Evolutionary conservation across 2,113 vertebrate genomes (phyloP).

Genomic region (Pachyramphus minor): DNA sequence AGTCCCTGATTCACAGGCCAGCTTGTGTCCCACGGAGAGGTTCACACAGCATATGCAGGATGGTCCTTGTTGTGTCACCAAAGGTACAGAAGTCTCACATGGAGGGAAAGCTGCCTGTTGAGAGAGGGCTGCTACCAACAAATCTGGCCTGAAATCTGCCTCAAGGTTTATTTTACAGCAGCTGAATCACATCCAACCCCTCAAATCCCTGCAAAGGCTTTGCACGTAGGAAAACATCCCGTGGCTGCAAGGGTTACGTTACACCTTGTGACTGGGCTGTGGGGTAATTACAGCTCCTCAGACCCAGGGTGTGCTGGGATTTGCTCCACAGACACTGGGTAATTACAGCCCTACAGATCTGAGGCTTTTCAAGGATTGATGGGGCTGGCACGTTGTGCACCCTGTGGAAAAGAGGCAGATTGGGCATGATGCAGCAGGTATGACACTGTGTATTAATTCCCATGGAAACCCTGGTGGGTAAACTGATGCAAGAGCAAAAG

Average conservation of each 20-base stretch:
- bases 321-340: neutral
- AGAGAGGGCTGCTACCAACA: neutral
- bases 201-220: neutral
- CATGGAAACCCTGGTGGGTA: slow-evolving; percentile 1
- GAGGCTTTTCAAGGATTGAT: neutral
- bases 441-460: neutral
- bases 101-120: no score
- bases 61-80: fast-evolving
- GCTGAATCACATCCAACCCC: neutral
- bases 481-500: neutral
- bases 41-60: neutral
- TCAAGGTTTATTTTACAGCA: neutral
- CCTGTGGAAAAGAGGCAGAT: neutral
- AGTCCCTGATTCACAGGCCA: neutral
- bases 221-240: neutral
- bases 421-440: neutral
- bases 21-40: fast-evolving
- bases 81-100: fast-evolving
- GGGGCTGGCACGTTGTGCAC: neutral
- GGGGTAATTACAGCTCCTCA: slow-evolving; percentile 3
- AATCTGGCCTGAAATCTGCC: neutral
- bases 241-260: neutral
- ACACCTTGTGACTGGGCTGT: slow-evolving; percentile 27
- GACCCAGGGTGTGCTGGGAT: neutral
- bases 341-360: neutral